Evolutionary conservation across 2,113 vertebrate species (phyloP), one percentile per base, ranked within the genome.

Genomic region (Crotalus horridus): DNA sequence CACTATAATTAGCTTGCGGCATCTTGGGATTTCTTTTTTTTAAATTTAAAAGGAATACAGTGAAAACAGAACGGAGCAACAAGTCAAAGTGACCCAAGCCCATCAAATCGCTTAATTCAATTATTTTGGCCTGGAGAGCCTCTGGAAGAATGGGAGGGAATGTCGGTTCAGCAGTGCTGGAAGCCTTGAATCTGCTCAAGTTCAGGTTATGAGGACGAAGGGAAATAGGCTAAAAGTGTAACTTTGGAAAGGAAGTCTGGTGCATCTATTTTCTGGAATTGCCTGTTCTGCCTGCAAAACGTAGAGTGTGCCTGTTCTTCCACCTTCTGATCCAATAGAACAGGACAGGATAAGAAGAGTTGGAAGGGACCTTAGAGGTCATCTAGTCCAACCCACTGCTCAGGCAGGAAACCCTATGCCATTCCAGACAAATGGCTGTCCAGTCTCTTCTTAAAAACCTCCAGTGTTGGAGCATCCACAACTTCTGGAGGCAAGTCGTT

Each of bases 21-120:
- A 94, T 90, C 48, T 43, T 92, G 59, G 61, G 21, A 20, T 24
- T 61, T 26, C 0, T 89, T 92, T 46, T 94, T 94, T 91, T 85
- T 46, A 6, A 93, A 96, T 95, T 96, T 96, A 95, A 96, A 95
- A 94, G 95, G 95, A 97, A 96, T 93, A 94, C 85, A 92, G 95
- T 93, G 94, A 93, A 95, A 94, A 94, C 64, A 81, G 92, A 91
- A 93, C 55, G 8, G 90, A 94, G 95, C 48, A n/a, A 46, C 91
- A 89, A 94, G 93, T 96, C 2, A 4, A 59, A 69, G 93, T 91
- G 94, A 64, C 90, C 56, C 0, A 0, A 93, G 39, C 69, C 1
- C 69, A 87, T 61, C 1, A 0, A 59, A 93, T 87, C 88, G 89
- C 53, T 46, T 0, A 91, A 94, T 94, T 91, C 96, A 96, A 94